Conservation (phyloP, 2,797 vertebrate species). For the Micromesistius poutassou region DNA sequence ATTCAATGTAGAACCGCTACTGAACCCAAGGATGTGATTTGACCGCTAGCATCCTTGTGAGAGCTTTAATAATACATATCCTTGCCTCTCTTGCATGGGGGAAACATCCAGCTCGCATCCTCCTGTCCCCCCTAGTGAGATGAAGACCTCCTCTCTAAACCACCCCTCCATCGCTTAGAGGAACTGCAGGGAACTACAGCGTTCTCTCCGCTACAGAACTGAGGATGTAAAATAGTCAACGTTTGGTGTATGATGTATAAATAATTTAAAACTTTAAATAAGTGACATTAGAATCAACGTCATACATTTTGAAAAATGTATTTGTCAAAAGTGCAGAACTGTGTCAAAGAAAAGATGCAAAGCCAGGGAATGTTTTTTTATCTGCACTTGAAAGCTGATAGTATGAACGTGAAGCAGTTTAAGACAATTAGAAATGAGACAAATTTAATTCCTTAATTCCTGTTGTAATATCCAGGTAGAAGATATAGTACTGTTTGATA, state of each 20-base stretch:
- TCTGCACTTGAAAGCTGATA: background rate
- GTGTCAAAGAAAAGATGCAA: background rate
- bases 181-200: background rate
- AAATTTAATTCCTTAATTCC: background rate
- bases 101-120: background rate
- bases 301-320: background rate
- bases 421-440: background rate
- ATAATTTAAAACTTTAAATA: background rate
- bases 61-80: background rate
- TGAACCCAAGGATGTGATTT: background rate
- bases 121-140: too few species aligned
- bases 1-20: too few species aligned
- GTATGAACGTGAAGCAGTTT: background rate
- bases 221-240: background rate
- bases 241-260: background rate
- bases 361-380: background rate
- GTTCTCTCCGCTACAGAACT: background rate
- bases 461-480: background rate
- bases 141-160: background rate
- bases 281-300: background rate
- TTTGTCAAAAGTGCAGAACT: background rate
- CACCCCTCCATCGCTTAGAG: background rate
- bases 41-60: background rate
- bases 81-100: background rate
- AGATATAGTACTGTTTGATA: background rate